These are phyloP conservation scores for Lepus americanus DNA, from an alignment of 2,113 vertebrate species.

Conservation along the genomic window DNA sequence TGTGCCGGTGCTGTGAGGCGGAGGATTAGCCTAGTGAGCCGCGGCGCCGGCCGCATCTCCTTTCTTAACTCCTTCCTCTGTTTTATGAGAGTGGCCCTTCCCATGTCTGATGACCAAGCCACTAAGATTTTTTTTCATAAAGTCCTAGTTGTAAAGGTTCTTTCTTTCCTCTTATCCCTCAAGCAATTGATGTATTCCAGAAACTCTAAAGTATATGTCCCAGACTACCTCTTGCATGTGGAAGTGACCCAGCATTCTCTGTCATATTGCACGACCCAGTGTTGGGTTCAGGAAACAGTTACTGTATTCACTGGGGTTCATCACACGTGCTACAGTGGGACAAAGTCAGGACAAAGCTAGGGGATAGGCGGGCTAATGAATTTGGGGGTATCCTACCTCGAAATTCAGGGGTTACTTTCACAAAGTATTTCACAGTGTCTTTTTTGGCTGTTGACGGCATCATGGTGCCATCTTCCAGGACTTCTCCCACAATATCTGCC, in stretches of 20 bases:
- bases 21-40: no score
- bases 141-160: not conserved
- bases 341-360: not conserved
- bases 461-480: not conserved
- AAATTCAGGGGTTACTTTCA: not conserved
- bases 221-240: not conserved
- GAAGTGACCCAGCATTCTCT: not conserved
- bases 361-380: not conserved
- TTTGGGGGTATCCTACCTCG: not conserved
- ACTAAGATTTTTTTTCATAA: not conserved
- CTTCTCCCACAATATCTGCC: not conserved
- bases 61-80: not conserved
- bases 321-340: not conserved
- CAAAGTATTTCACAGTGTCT: not conserved
- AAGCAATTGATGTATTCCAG: not conserved
- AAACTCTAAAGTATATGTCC: constrained; percentile 6
- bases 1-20: no score
- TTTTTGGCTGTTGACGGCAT: not conserved
- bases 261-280: fast-evolving
- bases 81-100: not conserved
- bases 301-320: not conserved
- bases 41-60: not conserved
- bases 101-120: not conserved
- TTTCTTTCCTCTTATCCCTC: not conserved
- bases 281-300: not conserved